phyloP scores from a whole-genome alignment of 2,797 vertebrate species.

The Enteromius thamalakanensis region DNA sequence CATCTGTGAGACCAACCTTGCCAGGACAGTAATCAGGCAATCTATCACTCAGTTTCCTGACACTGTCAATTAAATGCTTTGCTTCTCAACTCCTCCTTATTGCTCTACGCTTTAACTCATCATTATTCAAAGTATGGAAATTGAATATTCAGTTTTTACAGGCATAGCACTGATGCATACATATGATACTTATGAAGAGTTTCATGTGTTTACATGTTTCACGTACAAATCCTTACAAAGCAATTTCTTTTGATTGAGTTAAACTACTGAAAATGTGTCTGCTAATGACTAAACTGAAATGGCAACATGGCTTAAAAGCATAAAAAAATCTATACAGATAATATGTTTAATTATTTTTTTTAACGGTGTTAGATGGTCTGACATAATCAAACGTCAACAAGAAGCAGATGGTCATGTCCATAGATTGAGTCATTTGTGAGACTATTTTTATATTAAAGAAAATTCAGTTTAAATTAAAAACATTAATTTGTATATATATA shows the following conservation, averaged over 20 bases:
- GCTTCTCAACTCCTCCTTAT: conserved; percentile 39
- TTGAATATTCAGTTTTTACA: neutral
- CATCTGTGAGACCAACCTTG: conserved; percentile 82
- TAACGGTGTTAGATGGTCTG: neutral
- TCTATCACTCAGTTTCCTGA: conserved; percentile 81
- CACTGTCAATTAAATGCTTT: conserved; percentile 76
- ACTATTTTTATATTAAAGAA: neutral
- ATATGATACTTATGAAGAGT: neutral
- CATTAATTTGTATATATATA: neutral
- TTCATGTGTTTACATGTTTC: neutral
- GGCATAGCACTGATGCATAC: neutral
- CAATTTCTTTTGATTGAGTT: neutral
- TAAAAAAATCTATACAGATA: neutral
- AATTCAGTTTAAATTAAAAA: neutral
- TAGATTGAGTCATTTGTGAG: neutral
- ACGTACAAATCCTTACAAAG: neutral
- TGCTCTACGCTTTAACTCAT: neutral
- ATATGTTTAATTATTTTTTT: neutral
- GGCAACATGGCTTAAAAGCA: neutral
- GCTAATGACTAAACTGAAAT: neutral
- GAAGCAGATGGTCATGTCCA: too few species aligned
- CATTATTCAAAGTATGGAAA: neutral
- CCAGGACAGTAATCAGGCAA: conserved; percentile 84
- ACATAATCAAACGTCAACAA: neutral
- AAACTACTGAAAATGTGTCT: neutral